phyloP scores from a whole-genome alignment of 2,113 vertebrate species.

The Oreochromis spilurus region DNA sequence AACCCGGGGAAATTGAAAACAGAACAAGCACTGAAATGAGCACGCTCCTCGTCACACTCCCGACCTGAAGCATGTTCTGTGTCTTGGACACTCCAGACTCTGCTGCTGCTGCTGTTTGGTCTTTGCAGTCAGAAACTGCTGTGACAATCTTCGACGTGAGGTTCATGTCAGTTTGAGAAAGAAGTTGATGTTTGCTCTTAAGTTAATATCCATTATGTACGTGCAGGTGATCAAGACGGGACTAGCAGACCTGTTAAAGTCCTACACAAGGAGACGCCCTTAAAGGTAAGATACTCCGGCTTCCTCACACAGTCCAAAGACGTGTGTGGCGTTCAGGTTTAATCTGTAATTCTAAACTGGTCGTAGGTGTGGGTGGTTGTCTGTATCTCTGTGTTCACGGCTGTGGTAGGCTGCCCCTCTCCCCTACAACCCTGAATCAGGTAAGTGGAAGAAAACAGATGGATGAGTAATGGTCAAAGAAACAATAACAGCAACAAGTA shows the following conservation, averaged over 20 bases:
- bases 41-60: background rate
- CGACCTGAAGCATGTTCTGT: background rate
- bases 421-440: background rate
- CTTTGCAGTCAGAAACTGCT: background rate
- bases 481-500: background rate
- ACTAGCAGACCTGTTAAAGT: background rate
- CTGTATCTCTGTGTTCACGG: background rate
- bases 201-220: too few species aligned
- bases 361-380: background rate
- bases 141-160: background rate
- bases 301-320: background rate
- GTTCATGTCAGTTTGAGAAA: background rate
- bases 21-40: background rate
- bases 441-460: background rate
- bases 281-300: background rate
- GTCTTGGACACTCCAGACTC: background rate
- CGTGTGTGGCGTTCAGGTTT: background rate
- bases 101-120: background rate
- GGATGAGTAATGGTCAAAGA: background rate
- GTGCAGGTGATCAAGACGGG: background rate
- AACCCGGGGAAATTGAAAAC: background rate
- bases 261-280: background rate
- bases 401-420: background rate
- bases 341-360: background rate
- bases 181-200: background rate